Conservation (phyloP, 2,888 invertebrate species). For the Dicyrtomina minuta region DNA sequence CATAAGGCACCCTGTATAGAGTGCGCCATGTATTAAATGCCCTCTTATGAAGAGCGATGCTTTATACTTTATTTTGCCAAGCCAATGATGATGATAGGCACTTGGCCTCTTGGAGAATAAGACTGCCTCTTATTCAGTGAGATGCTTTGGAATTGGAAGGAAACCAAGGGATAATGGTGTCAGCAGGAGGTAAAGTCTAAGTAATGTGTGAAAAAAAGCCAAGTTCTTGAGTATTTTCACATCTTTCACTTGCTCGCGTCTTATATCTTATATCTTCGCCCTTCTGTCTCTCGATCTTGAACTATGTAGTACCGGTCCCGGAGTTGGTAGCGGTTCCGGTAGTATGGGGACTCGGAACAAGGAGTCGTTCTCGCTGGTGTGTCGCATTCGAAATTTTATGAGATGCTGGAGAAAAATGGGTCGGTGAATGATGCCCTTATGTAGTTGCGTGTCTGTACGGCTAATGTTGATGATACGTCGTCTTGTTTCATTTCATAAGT, state of each 20-base stretch:
- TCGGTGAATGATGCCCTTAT: neutral
- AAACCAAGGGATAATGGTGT: neutral
- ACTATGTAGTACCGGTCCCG: too few relatives aligned
- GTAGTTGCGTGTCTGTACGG: neutral
- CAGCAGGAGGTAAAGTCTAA: slow-evolving; percentile 28
- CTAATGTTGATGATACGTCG: neutral
- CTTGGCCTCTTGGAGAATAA: too few relatives aligned
- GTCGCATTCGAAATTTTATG: slow-evolving; percentile 6
- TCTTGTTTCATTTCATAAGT: too few relatives aligned
- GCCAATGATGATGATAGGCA: too few relatives aligned
- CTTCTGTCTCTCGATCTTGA: too few relatives aligned
- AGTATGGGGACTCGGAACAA: too few relatives aligned
- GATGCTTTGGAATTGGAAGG: too few relatives aligned
- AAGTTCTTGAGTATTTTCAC: neutral
- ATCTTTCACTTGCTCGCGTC: too few relatives aligned
- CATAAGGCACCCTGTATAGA: neutral
- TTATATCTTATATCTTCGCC: too few relatives aligned
- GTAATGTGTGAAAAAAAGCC: slow-evolving; percentile 27
- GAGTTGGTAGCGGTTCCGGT: too few relatives aligned
- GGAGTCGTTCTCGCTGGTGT: too few relatives aligned
- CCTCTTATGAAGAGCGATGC: neutral
- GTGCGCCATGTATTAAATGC: neutral
- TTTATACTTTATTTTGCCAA: neutral
- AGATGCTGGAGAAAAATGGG: neutral
- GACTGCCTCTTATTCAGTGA: neutral